Evolutionary conservation across 2,797 vertebrate species (phyloP), one percentile per base, ranked within the genome.

Genomic region (Falco novaeseelandiae): DNA sequence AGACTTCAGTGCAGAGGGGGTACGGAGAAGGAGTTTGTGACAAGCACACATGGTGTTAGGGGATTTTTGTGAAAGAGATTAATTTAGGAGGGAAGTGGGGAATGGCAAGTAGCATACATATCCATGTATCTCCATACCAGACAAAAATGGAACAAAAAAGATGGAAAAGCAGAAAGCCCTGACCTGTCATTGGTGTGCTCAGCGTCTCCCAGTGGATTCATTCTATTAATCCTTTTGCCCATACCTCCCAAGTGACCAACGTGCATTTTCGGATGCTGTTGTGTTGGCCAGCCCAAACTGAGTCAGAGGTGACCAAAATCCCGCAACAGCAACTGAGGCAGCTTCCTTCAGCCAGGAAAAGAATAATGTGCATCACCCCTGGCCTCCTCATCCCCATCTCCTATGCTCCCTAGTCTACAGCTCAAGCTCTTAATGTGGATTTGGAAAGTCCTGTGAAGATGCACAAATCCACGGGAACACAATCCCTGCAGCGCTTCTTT

Each of bases 261-360:
- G 16, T 3, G 2, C 1, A 4, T 6, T 44, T 57, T 32, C 34
- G 17, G 23, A 34, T 16, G 9, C 1, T 10, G 30, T 16, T 32
- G 6, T 3, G 6, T 4, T 58, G 34, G 8, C 21, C 48, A 48
- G 10, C 34, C 54, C 21, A 74, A 38, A 32, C 6, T 5, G 5
- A 36, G n/a, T 42, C 17, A 25, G 32, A 79, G 10, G 16, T 9
- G 7, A 16, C n/a, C 66, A 58, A 76, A 78, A 77, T 55, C 61
- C 34, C 78, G 27, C 46, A 51, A 70, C 12, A 66, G n/a, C 61
- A 88, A 25, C 77, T 7, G 11, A 72, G 27, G 42, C 27, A 12
- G 3, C 14, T 67, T 76, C 34, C 46, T 44, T 63, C 27, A 71
- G 15, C 36, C 36, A 79, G 51, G 12, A 72, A 63, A 81, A 81